These are phyloP conservation scores for Pasiphila rectangulata DNA, from an alignment of 2,888 invertebrate species.

Conservation along the genomic window DNA sequence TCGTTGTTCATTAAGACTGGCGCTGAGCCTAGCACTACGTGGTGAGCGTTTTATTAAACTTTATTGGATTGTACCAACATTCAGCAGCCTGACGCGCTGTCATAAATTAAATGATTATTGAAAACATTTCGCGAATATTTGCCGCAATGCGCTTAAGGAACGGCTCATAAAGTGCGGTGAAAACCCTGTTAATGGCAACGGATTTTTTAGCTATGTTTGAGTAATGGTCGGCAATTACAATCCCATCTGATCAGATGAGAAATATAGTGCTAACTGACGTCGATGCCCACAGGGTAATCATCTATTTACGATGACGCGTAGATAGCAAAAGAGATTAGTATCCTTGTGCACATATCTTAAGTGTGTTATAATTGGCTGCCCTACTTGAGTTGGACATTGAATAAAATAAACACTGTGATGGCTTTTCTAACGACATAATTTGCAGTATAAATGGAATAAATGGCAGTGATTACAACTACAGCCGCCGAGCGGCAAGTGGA, in stretches of 20 bases:
- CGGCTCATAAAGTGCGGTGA: slow-evolving; percentile 37
- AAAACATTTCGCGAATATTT: slow-evolving; percentile 43
- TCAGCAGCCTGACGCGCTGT: slow-evolving; percentile 37
- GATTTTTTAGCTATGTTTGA: slow-evolving; percentile 41
- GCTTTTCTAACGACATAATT: slow-evolving; percentile 57
- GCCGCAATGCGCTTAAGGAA: slow-evolving; percentile 26
- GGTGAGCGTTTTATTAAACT: slow-evolving; percentile 68
- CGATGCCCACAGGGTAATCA: slow-evolving; percentile 42
- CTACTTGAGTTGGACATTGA: slow-evolving; percentile 46
- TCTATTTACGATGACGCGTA: slow-evolving; percentile 45
- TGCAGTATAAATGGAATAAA: slow-evolving; percentile 54
- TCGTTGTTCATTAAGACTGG: slow-evolving; percentile 62
- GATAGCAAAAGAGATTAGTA: slow-evolving; percentile 41
- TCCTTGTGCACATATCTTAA: slow-evolving; percentile 48
- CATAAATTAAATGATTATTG: slow-evolving; percentile 52
- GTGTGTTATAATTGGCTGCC: slow-evolving; percentile 57
- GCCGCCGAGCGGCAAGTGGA: too few species aligned
- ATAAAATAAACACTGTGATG: slow-evolving; percentile 54
- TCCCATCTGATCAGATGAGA: slow-evolving; percentile 39
- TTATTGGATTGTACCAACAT: slow-evolving; percentile 52
- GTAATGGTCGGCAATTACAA: slow-evolving; percentile 43
- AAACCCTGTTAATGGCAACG: slow-evolving; percentile 48
- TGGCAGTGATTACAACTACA: slow-evolving; percentile 45
- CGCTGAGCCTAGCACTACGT: slow-evolving; percentile 35
- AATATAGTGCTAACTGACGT: slow-evolving; percentile 40